phyloP scores from a whole-genome alignment of 2,797 vertebrate genomes.

The Schizothorax lantsangensis region DNA sequence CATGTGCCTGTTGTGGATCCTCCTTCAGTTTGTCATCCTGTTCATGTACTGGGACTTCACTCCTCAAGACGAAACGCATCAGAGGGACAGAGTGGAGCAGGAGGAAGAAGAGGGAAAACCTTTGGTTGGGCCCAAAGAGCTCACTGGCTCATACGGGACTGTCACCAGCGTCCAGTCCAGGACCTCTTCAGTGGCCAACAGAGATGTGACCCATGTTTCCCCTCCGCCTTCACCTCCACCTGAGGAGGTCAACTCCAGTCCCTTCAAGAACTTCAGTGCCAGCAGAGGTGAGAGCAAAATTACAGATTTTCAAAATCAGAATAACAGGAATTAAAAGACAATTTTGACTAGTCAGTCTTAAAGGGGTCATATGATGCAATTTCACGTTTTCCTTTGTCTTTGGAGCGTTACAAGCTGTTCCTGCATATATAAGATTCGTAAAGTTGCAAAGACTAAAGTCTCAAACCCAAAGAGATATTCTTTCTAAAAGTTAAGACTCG shows the following conservation, averaged over 20 bases:
- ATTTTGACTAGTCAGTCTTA: no score
- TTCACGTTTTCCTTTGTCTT: no score
- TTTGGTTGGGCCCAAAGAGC: slow-evolving; percentile 71
- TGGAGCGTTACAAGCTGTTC: no score
- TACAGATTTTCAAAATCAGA: no score
- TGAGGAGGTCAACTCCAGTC: slow-evolving; percentile 50
- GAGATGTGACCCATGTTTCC: slow-evolving; percentile 47
- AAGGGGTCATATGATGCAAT: no score
- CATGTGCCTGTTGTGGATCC: slow-evolving; percentile 84
- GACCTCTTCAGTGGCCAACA: slow-evolving; percentile 35
- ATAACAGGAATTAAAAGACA: no score
- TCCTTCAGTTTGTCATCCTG: slow-evolving; percentile 80
- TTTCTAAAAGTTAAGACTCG: no score
- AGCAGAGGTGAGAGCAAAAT: slow-evolving; percentile 68
- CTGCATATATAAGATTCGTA: no score
- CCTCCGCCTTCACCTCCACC: slow-evolving; percentile 54
- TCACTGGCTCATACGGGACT: slow-evolving; percentile 73
- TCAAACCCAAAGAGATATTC: no score
- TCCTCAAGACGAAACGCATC: slow-evolving; percentile 50
- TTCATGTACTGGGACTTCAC: slow-evolving; percentile 84
- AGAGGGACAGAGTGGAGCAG: background rate
- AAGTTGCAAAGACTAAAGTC: no score
- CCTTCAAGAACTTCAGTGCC: slow-evolving; percentile 69
- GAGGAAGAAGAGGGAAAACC: slow-evolving; percentile 68
- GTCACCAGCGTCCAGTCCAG: slow-evolving; percentile 53